Evolutionary conservation across 2,888 invertebrate genomes (phyloP), one percentile per base, ranked within the genome.

Genomic region (Melinaea menophilus): DNA sequence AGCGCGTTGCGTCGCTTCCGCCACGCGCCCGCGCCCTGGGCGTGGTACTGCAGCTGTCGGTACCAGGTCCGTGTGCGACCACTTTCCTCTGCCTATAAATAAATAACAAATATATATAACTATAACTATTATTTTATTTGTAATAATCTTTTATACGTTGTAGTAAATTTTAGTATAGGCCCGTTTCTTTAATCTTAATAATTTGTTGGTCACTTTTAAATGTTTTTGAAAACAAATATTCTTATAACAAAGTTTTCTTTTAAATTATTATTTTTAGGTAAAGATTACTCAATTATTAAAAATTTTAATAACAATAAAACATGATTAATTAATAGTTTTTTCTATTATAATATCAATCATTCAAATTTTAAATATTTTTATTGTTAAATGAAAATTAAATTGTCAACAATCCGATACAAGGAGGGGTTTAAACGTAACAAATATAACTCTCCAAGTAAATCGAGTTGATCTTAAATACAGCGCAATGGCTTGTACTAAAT

Each of bases 21-120:
- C 98, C 98, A 98, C 5, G 96, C 94, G 65, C 98, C 98, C 72
- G 98, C 94, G 64, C 97, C 96, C 81, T 97, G 96, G 34, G 97
- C 96, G 82, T 98, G 97, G 78, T 95, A 96, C 81, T 98, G 97
- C 61, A 98, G 88, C 76, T 96, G 96, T 31, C 95, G 93, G 84
- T 97, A 96, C 98, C 98, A 98, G 41, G 95, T 94, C 72, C 95
- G 94, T 0, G 98, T 98, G 72, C 96, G 94, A 58, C 94, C 93
- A 72, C 94, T 95, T 76, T 97, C 96, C 85, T 98, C 97, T 69
- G 96, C 97, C 98, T 98, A 83, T n/a, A 92, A 91, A 31, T 31
- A 51, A 31, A 31, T 31, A 51, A 51, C 22, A 51, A 5, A 0
- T 9, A 51, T 31, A 22, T 22, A 22, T 22, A 22, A 22, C 22